phyloP scores from a whole-genome alignment of 2,113 vertebrate species.

The Lontra canadensis region DNA sequence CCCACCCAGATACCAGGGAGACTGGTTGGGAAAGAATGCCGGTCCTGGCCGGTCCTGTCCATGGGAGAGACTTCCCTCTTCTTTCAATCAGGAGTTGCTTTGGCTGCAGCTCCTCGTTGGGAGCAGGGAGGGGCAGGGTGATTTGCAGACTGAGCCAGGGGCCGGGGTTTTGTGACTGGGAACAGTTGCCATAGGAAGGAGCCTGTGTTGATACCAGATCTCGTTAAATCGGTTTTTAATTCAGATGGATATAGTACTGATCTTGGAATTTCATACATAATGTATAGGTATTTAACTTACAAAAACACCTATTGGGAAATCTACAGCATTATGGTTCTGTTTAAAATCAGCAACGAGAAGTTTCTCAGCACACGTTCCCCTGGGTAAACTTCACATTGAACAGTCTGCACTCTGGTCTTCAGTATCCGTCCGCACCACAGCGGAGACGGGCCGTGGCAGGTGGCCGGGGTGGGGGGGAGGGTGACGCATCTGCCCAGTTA shows the following conservation, averaged over 20 bases:
- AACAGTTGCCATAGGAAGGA: neutral
- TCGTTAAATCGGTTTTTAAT: neutral
- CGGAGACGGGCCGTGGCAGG: accelerated
- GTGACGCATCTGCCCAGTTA: neutral
- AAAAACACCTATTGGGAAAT: neutral
- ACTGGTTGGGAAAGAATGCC: neutral
- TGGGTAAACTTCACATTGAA: neutral
- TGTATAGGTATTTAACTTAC: neutral
- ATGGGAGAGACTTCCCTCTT: neutral
- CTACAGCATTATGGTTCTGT: neutral
- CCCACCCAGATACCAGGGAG: neutral
- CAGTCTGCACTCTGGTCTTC: neutral
- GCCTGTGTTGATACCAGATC: neutral
- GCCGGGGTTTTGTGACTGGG: neutral
- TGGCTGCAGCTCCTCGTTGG: too few relatives aligned
- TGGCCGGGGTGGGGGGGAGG: neutral
- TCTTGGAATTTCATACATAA: neutral
- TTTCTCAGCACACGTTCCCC: neutral
- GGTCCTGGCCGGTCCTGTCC: accelerated
- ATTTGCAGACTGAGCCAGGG: neutral
- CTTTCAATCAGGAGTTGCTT: too few relatives aligned
- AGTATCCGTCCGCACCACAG: neutral
- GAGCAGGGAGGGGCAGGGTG: neutral
- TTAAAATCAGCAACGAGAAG: neutral
- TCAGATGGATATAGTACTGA: neutral